These are phyloP conservation scores for Xerus rutilus DNA, from an alignment of 2,797 vertebrate species.

Conservation along the genomic window DNA sequence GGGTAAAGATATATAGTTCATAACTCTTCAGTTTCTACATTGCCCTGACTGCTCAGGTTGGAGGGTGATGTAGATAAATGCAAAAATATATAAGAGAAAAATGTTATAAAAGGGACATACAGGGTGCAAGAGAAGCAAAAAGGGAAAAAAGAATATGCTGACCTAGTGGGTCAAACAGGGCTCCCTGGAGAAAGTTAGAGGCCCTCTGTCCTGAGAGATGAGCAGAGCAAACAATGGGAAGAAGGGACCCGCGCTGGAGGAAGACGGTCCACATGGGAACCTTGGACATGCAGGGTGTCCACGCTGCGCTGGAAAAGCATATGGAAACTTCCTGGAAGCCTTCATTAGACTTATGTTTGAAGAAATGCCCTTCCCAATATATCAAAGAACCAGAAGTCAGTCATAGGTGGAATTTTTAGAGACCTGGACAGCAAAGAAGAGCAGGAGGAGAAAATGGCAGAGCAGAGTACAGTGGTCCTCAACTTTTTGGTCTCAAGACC, in stretches of 20 bases:
- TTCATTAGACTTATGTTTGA: neutral
- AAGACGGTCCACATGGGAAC: no score
- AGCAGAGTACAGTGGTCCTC: neutral
- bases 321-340: neutral
- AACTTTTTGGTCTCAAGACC: neutral
- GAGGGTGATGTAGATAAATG: neutral
- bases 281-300: no score
- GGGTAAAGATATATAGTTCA: neutral
- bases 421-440: no score
- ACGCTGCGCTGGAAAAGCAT: neutral
- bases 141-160: neutral
- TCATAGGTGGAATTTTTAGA: no score
- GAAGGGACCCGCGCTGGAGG: rapidly evolving
- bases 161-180: neutral
- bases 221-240: neutral
- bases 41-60: neutral
- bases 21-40: neutral
- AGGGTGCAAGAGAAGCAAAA: neutral
- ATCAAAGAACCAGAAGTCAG: neutral
- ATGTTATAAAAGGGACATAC: neutral
- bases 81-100: neutral
- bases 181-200: neutral
- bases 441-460: neutral
- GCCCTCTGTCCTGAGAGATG: neutral
- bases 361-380: neutral